Conservation (phyloP, 1,140 invertebrate species). For the Agraylea sexmaculata region DNA sequence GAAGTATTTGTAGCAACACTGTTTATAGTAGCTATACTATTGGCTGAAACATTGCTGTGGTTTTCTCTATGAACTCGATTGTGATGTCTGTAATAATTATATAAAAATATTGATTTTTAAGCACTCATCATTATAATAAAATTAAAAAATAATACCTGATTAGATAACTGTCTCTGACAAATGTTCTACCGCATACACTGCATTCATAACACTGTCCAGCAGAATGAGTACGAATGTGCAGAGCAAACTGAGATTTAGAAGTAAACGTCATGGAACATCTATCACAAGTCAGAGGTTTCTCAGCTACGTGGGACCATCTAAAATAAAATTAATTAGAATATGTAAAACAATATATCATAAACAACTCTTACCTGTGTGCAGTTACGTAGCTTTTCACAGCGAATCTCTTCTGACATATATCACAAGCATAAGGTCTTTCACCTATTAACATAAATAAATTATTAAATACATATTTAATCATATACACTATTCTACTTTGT, state of each 20-base stretch:
- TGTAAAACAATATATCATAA: conserved; percentile 2
- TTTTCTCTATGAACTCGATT: conserved; percentile 56
- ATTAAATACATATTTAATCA: neutral
- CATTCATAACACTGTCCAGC: conserved; percentile 56
- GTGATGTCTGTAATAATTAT: conserved; percentile 39
- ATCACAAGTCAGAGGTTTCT: conserved; percentile 58
- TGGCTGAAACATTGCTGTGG: conserved; percentile 38
- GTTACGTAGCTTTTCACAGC: conserved; percentile 67
- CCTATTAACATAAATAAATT: conserved; percentile 26
- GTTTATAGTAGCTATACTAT: conserved; percentile 36
- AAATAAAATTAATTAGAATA: conserved; percentile 6
- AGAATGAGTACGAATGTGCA: conserved; percentile 63
- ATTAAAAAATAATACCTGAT: conserved; percentile 40
- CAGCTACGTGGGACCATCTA: conserved; percentile 62
- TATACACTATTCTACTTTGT: neutral
- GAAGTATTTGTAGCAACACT: conserved; percentile 33
- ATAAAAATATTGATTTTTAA: neutral
- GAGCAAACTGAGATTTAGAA: conserved; percentile 55
- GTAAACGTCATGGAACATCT: conserved; percentile 60
- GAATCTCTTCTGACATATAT: conserved; percentile 64
- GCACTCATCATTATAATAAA: neutral
- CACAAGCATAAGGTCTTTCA: conserved; percentile 59
- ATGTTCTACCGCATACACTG: conserved; percentile 56
- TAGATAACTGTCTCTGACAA: conserved; percentile 62
- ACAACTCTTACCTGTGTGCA: conserved; percentile 44